Evolutionary conservation across 1,140 invertebrate genomes (phyloP), one percentile per base, ranked within the genome.

Genomic region (Trissolcus basalis): DNA sequence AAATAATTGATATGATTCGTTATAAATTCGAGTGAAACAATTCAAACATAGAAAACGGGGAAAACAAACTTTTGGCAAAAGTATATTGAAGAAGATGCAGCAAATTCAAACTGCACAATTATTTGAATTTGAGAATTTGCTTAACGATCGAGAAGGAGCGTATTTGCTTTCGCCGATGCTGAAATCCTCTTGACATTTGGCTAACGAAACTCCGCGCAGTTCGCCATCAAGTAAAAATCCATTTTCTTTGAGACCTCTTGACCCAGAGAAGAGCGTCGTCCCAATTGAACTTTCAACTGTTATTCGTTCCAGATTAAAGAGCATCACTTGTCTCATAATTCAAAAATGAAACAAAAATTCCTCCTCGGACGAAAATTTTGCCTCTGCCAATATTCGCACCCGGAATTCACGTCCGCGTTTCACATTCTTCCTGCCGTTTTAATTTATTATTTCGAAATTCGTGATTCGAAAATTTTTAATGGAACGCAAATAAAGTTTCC

Each of bases 231-330:
- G 50, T 19, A 56, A 61, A 70, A 70, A 70, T 60, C 36, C 36
- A 11, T 16, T 61, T 55, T 61, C 67, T 70, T 70, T 70, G 56
- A 70, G 67, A 54, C 55, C 67, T 61, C 67, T 70, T 70, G 67
- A 70, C 67, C 67, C 45, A 44, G 51, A 61, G 50, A 49, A 13
- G 39, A 61, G 43, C 44, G 58, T 47, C 55, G 33, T 55, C 43
- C 1, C 33, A 36, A 70, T 70, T 70, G 45, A 70, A 70, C 50
- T 49, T 27, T 49, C 12, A 49, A 61, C 9, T 43, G 50, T 70
- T 70, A 61, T 55, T 61, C 45, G 58, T 70, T 61, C 39, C 27
- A 61, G 19, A 55, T 50, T 41, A 32, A 50, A 54, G 43, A 53
- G 47, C 49, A 27, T 39, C 55, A 14, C 14, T 69, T 48, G 49